A percentile compares a stretch with the other conserved stretches of the same genome.
Evolutionary conservation across 2,888 invertebrate genomes (phyloP).

Genomic region (Hyalella azteca): DNA sequence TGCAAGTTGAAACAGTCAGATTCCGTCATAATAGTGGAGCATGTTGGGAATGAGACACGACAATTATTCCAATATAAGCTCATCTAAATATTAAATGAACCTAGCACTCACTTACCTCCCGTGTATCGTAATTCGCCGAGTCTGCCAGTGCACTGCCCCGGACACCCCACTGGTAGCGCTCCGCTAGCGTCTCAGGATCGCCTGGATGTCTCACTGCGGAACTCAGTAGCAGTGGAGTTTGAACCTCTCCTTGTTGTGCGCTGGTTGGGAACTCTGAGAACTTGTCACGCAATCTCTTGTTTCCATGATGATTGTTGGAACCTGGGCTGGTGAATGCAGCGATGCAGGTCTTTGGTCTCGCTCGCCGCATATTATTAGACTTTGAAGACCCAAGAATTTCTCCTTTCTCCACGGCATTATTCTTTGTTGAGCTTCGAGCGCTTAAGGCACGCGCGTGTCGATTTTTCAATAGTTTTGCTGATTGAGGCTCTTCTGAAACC

Average conservation of each 20-base stretch:
- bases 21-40: no score
- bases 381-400: neutral
- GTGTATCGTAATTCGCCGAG: no score
- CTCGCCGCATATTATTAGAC: neutral
- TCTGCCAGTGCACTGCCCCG: neutral
- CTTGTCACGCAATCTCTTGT: neutral
- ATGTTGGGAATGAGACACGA: no score
- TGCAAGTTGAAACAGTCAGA: no score
- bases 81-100: no score
- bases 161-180: constrained; percentile 1
- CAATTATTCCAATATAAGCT: no score
- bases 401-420: neutral
- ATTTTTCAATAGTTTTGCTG: neutral
- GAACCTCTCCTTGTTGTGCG: neutral
- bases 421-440: neutral
- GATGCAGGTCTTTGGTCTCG: constrained; percentile 14
- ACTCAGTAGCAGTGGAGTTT: neutral
- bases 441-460: neutral
- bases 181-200: neutral
- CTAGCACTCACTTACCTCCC: no score
- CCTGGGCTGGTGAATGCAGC: neutral
- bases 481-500: neutral
- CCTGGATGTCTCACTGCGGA: neutral
- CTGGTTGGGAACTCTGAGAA: neutral
- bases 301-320: neutral